Percentiles rank a stretch among this genome's conserved stretches.
Evolutionary conservation across 2,113 vertebrate genomes (phyloP).

Genomic region (Lasiurus borealis): DNA sequence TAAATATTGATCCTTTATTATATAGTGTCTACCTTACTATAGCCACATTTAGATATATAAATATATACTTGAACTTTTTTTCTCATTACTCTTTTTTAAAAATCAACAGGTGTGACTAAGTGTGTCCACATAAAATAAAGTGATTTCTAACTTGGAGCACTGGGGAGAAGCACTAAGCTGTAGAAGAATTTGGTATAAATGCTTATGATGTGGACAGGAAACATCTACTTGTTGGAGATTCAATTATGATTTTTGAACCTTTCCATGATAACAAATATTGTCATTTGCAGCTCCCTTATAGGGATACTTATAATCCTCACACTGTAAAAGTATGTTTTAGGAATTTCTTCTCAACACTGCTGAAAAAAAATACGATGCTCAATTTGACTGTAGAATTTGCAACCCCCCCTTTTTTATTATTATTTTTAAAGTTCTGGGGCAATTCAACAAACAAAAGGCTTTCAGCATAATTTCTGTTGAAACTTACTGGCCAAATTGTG

Average conservation of each 20-base stretch:
- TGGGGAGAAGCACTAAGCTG: conserved; percentile 60
- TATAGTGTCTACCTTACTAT: conserved; percentile 64
- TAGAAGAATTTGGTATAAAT: conserved; percentile 62
- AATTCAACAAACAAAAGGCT: background rate
- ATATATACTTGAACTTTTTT: conserved; percentile 53
- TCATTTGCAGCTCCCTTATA: conserved; percentile 36
- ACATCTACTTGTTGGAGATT: conserved; percentile 61
- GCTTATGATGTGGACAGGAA: conserved; percentile 58
- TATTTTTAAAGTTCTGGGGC: background rate
- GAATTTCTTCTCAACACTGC: conserved; percentile 76
- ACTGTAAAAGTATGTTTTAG: conserved; percentile 71
- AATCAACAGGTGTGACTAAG: conserved; percentile 55
- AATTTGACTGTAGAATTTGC: conserved; percentile 56
- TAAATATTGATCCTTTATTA: conserved; percentile 19
- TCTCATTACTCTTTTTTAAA: conserved; percentile 66
- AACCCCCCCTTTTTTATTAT: conserved; percentile 66
- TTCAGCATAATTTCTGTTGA: background rate
- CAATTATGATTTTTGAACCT: conserved; percentile 69
- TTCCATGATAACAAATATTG: conserved; percentile 58
- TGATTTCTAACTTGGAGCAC: conserved; percentile 59
- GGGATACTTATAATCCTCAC: conserved; percentile 33
- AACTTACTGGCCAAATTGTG: conserved; percentile 43
- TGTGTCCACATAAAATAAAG: conserved; percentile 62
- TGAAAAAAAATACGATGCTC: conserved; percentile 64
- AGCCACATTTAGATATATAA: conserved; percentile 56